These are phyloP conservation scores for Cheilosia grossa DNA, from an alignment of 2,888 invertebrate genomes.

Conservation along the genomic window DNA sequence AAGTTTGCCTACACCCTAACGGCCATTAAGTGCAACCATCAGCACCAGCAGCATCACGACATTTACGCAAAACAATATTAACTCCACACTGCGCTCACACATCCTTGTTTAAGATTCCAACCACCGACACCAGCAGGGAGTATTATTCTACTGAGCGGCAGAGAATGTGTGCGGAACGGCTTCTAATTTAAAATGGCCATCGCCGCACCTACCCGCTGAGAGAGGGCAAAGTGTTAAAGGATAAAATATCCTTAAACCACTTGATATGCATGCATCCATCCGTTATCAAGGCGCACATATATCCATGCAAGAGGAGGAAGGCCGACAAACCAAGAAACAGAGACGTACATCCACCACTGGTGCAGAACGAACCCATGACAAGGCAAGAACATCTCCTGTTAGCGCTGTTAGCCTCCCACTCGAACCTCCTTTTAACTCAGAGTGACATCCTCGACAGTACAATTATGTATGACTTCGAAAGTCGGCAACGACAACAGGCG, in stretches of 20 bases:
- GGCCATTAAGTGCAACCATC: slow-evolving; percentile 57
- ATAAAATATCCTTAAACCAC: slow-evolving; percentile 60
- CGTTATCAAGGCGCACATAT: slow-evolving; percentile 34
- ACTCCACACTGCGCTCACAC: not conserved
- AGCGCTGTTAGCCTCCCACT: slow-evolving; percentile 41
- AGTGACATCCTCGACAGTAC: slow-evolving; percentile 57
- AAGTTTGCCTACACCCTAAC: slow-evolving; percentile 36
- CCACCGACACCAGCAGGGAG: slow-evolving; percentile 7
- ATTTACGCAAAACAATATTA: slow-evolving; percentile 25
- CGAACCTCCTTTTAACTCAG: slow-evolving; percentile 12
- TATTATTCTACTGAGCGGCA: not conserved
- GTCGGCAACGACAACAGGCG: slow-evolving; percentile 4
- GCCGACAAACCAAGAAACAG: slow-evolving; percentile 57
- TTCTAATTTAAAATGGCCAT: slow-evolving; percentile 60
- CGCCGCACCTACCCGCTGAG: slow-evolving; percentile 9
- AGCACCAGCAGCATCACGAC: not conserved
- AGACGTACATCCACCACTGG: slow-evolving; percentile 38
- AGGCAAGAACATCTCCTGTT: slow-evolving; percentile 71
- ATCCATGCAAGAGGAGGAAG: slow-evolving; percentile 1
- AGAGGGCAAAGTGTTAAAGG: slow-evolving; percentile 49
- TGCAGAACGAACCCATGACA: slow-evolving; percentile 57
- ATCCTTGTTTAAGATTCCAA: slow-evolving; percentile 3
- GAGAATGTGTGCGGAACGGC: not conserved
- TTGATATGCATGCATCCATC: slow-evolving; percentile 53
- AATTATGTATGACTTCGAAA: slow-evolving; percentile 53